These are phyloP conservation scores for Lasaia peninsularis DNA, from an alignment of 1,140 invertebrate genomes.

Conservation along the genomic window DNA sequence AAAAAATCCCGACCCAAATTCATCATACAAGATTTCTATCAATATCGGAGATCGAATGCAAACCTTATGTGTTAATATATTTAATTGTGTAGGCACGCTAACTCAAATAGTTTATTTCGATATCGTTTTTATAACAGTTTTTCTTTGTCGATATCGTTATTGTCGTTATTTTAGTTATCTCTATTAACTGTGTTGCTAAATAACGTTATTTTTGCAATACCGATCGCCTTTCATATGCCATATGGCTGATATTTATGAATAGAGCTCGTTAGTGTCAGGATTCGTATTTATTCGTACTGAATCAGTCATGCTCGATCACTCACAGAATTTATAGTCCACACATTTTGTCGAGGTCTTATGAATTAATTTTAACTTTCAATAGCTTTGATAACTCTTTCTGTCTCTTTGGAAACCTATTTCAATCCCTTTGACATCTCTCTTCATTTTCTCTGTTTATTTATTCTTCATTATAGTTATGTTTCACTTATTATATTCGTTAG, in stretches of 20 bases:
- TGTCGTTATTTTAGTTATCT: too few relatives aligned
- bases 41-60: too few relatives aligned
- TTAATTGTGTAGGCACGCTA: too few relatives aligned
- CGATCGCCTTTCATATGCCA: conserved; percentile 19
- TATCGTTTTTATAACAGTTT: too few relatives aligned
- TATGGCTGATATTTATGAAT: conserved; percentile 39
- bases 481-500: not conserved
- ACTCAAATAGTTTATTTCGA: too few relatives aligned
- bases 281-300: conserved; percentile 46
- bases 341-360: conserved; percentile 11
- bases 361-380: conserved; percentile 8
- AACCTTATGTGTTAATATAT: too few relatives aligned
- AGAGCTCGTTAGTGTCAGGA: conserved; percentile 54
- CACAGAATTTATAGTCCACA: conserved; percentile 37
- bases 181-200: too few relatives aligned
- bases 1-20: too few relatives aligned
- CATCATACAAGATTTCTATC: too few relatives aligned
- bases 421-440: not conserved
- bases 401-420: not conserved
- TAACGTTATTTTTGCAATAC: too few relatives aligned
- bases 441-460: not conserved
- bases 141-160: too few relatives aligned
- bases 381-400: conserved; percentile 4
- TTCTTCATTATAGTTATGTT: too few relatives aligned
- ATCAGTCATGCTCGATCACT: conserved; percentile 58